phyloP scores from a whole-genome alignment of 2,113 vertebrate genomes.

The Tricholaema leucomelas region DNA sequence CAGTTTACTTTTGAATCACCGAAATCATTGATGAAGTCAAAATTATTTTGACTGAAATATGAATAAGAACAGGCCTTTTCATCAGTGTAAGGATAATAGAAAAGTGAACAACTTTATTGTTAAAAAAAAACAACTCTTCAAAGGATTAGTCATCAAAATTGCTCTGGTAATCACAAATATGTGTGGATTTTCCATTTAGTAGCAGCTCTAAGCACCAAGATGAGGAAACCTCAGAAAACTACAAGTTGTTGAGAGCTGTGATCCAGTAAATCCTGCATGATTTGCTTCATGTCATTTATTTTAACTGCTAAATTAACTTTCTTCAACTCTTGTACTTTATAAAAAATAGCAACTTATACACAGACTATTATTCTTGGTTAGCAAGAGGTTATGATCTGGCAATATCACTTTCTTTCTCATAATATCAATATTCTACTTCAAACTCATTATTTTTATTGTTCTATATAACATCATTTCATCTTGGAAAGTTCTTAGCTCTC shows the following conservation, averaged over 20 bases:
- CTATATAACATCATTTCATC: neutral
- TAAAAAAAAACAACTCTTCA: neutral
- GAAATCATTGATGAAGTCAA: neutral
- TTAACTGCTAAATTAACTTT: neutral
- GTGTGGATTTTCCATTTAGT: neutral
- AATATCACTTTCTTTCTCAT: neutral
- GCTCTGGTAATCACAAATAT: neutral
- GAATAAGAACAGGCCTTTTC: neutral
- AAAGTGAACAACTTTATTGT: neutral
- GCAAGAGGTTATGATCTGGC: neutral
- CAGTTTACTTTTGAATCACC: neutral
- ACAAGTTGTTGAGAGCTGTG: neutral
- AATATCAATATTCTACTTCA: neutral
- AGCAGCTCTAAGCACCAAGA: neutral
- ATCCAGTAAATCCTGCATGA: neutral
- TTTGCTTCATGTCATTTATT: neutral
- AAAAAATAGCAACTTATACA: neutral
- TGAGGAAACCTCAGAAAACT: neutral
- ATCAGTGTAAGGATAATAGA: neutral
- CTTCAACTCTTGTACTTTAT: neutral
- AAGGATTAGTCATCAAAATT: neutral
- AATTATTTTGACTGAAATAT: neutral
- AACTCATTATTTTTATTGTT: neutral
- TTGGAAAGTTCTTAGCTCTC: neutral
- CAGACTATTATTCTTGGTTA: neutral